Base-by-base conservation (phyloP, 2,113 vertebrate genomes). In the Synchiropus splendidus region DNA sequence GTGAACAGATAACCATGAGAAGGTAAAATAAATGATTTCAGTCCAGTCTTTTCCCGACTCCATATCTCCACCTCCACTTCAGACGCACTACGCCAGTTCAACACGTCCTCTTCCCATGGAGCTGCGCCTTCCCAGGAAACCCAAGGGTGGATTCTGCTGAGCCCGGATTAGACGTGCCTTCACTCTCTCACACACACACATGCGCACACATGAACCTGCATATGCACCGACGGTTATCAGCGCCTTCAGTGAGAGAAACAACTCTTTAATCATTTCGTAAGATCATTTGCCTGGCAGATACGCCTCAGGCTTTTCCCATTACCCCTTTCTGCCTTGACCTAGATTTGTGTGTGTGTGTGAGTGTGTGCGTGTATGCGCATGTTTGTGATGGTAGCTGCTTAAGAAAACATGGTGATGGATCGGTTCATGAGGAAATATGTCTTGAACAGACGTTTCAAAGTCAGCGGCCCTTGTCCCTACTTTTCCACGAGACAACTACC, bases 231-330 rank as follows among this genome's bases (percentile, higher is more conserved):
- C 56, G 48, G 55, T 72, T 68, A 57, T 61, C 39, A 30, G n/a
- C 17, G 30, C 42, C 60, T 67, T 74, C 54, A 66, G 65, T 51
- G 49, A 57, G 63, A 71, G 54, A 61, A 73, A 61, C 50, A 49
- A 57, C 54, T 65, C 62, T 77, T 79, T 71, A 75, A 74, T 76
- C 63, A 79, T 78, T 75, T 74, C 64, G 78, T 77, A 73, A 73
- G 64, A 78, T 84, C 69, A 77, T 84, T 82, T 79, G 77, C 74
- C 72, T 80, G 74, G 66, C 74, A 79, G 79, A 85, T 78, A 77
- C 35, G 67, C 71, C 70, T 61, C 65, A 71, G 75, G 70, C 58
- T 69, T 84, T 85, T 82, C 78, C 74, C 66, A 71, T 77, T 75
- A 74, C 67, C 62, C 64, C 53, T 63, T 43, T 48, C 73, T 67